Evolutionary conservation across 2,113 vertebrate genomes (phyloP).

Genomic region (Patagioenas fasciata): DNA sequence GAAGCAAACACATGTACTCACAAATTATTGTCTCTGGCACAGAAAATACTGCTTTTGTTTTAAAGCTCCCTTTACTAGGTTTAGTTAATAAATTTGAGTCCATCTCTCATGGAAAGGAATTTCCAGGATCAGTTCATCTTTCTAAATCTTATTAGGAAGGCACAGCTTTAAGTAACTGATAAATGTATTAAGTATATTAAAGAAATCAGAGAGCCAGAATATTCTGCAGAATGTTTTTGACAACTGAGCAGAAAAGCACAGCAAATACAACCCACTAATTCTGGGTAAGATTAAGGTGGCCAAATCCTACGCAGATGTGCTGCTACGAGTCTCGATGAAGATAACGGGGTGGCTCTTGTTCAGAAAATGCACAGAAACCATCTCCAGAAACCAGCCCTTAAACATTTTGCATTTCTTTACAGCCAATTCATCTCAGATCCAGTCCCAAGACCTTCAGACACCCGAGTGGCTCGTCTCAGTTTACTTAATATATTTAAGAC

Average conservation of each 20-base stretch:
- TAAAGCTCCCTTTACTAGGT: slow-evolving; percentile 22
- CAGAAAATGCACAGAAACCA: not conserved
- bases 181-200: slow-evolving; percentile 22
- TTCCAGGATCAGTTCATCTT: slow-evolving; percentile 47
- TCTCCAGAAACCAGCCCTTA: not conserved
- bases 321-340: accelerated
- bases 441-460: not conserved
- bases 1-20: not conserved
- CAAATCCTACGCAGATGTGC: accelerated
- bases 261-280: not conserved
- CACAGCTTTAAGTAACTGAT: slow-evolving; percentile 40
- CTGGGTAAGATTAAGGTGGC: not conserved
- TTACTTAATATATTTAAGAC: not conserved
- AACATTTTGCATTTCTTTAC: not conserved
- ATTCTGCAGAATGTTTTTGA: slow-evolving; percentile 30
- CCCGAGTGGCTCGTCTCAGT: not conserved
- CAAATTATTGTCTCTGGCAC: not conserved
- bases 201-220: slow-evolving; percentile 29
- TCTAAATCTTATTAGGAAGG: slow-evolving; percentile 46
- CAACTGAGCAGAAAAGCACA: slow-evolving; percentile 6
- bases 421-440: not conserved
- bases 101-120: not conserved
- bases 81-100: slow-evolving; percentile 38
- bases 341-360: not conserved
- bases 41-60: slow-evolving; percentile 58